phyloP scores from a whole-genome alignment of 2,888 invertebrate genomes.

The Helobdella robusta region DNA sequence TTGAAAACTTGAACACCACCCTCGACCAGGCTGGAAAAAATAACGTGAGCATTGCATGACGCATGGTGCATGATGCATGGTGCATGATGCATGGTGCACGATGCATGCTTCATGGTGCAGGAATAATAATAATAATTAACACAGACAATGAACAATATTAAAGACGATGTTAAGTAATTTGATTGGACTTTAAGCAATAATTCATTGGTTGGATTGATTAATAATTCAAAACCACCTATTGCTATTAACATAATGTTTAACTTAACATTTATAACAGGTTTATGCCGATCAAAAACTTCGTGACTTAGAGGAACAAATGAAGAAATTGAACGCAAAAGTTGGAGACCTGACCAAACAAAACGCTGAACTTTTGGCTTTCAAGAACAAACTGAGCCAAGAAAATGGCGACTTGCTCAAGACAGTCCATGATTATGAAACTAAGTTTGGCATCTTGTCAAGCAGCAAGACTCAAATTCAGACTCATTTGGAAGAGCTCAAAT shows the following conservation, averaged over 20 bases:
- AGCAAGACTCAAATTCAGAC: constrained; percentile 55
- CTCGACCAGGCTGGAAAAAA: constrained; percentile 89
- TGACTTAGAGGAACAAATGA: constrained; percentile 19
- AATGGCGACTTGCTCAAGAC: constrained; percentile 56
- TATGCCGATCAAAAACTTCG: constrained; percentile 13
- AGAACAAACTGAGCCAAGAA: constrained; percentile 79
- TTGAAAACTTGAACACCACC: constrained; percentile 90
- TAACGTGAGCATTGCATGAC: constrained; percentile 59
- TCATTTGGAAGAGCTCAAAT: constrained; percentile 45
- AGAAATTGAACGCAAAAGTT: constrained; percentile 13
- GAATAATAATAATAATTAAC: too few relatives aligned
- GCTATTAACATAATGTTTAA: not conserved
- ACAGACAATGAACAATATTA: too few relatives aligned
- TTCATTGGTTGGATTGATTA: too few relatives aligned
- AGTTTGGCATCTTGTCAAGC: constrained; percentile 91
- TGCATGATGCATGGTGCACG: too few relatives aligned
- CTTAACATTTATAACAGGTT: not conserved
- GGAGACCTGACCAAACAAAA: constrained; percentile 60
- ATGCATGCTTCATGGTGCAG: too few relatives aligned
- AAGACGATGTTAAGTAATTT: too few relatives aligned
- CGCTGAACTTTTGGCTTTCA: constrained; percentile 51
- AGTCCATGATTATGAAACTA: constrained; percentile 84
- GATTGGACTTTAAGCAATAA: too few relatives aligned
- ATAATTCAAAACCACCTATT: too few relatives aligned
- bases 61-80: too few relatives aligned